A percentile compares a stretch with the other conserved stretches of the same genome.
These are phyloP conservation scores for Pristionchus entomophagus DNA, from an alignment of 2,888 invertebrate genomes.

Conservation along the genomic window DNA sequence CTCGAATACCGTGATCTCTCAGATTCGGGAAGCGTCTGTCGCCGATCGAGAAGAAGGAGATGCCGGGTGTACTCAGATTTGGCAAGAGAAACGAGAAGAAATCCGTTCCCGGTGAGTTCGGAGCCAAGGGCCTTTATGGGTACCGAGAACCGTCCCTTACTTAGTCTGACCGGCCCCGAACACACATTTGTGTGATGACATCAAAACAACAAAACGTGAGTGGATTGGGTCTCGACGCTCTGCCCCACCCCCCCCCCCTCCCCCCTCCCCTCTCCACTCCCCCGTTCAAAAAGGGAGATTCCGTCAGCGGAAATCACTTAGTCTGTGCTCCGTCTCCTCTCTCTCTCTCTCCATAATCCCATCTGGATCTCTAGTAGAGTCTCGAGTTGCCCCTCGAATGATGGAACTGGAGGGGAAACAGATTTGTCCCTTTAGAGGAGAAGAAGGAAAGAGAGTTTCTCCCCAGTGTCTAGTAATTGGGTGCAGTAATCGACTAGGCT, in stretches of 20 bases:
- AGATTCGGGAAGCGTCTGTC: slow-evolving; percentile 46
- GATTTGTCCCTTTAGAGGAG: background rate
- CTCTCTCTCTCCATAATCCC: background rate
- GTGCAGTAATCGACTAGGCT: background rate
- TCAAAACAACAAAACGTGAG: background rate
- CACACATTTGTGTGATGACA: background rate
- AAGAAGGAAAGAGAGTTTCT: background rate
- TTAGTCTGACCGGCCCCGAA: too few species aligned
- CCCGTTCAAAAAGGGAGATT: background rate
- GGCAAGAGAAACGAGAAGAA: slow-evolving; percentile 60
- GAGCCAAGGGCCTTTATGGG: too few species aligned
- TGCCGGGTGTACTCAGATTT: slow-evolving; percentile 66
- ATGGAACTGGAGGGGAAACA: background rate
- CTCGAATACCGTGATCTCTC: slow-evolving; percentile 22
- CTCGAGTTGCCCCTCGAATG: background rate
- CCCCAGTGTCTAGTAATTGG: background rate
- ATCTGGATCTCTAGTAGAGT: background rate
- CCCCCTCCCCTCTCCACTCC: background rate
- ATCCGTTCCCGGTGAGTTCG: slow-evolving; percentile 62
- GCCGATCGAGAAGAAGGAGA: slow-evolving; percentile 61
- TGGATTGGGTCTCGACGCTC: too few species aligned
- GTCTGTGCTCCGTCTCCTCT: background rate
- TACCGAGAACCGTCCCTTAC: too few species aligned
- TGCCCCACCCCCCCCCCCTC: too few species aligned
- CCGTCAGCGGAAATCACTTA: slow-evolving; percentile 45